phyloP scores from a whole-genome alignment of 2,113 vertebrate species.

The Dendropsophus ebraccatus region DNA sequence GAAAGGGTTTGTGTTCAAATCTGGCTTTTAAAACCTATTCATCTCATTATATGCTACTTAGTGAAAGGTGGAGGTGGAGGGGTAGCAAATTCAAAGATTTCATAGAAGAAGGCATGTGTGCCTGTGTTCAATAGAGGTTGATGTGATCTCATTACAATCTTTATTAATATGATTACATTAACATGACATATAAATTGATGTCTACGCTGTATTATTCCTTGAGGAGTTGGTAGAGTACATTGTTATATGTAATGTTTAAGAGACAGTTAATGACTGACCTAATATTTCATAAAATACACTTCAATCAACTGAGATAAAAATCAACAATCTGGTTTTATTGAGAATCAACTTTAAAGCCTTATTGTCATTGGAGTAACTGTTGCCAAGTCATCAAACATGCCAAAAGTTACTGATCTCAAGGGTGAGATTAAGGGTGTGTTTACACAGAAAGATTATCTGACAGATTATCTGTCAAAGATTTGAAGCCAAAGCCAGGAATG shows the following conservation, averaged over 20 bases:
- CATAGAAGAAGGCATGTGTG: background rate
- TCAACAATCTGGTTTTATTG: background rate
- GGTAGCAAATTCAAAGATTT: background rate
- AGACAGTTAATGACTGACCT: conserved; percentile 45
- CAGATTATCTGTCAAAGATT: no score
- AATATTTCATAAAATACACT: conserved; percentile 22
- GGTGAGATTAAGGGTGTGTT: no score
- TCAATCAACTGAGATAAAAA: conserved; percentile 7
- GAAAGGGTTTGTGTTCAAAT: background rate
- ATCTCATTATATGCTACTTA: background rate
- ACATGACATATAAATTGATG: conserved; percentile 43
- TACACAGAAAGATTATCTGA: no score
- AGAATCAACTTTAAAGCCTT: background rate
- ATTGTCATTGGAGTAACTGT: no score
- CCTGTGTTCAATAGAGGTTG: conserved; percentile 29
- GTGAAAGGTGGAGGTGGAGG: background rate
- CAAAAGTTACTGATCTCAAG: no score
- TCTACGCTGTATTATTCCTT: conserved; percentile 26
- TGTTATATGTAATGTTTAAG: conserved; percentile 39
- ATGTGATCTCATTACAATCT: conserved; percentile 41
- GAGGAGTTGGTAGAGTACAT: conserved; percentile 18
- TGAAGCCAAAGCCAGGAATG: no score
- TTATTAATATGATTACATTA: conserved; percentile 53
- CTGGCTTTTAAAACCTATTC: conserved; percentile 15
- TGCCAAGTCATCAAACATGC: no score